Conservation (phyloP, 2,113 vertebrate species). For the Corydoras sp. region DNA sequence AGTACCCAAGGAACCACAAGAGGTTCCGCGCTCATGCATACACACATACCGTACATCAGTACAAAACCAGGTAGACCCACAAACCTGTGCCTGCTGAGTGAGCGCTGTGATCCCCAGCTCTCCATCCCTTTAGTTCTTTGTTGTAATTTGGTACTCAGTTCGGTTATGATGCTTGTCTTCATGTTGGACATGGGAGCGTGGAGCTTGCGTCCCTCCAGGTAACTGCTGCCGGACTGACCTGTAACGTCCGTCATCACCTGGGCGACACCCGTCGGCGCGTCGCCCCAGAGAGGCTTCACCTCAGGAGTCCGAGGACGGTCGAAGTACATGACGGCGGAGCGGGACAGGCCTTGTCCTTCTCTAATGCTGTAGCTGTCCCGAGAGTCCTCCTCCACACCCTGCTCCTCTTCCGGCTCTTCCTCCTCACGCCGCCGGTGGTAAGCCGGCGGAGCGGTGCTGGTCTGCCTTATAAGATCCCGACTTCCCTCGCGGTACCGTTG, state of each 20-base stretch:
- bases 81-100: slow-evolving; percentile 74
- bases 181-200: slow-evolving; percentile 73
- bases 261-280: slow-evolving; percentile 39
- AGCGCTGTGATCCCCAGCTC: slow-evolving; percentile 65
- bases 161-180: slow-evolving; percentile 86
- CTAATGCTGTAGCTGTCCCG: slow-evolving; percentile 56
- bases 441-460: slow-evolving; percentile 61
- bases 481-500: slow-evolving; percentile 62
- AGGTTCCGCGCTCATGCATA: slow-evolving; percentile 2
- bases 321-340: slow-evolving; percentile 65
- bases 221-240: slow-evolving; percentile 41
- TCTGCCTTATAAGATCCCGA: slow-evolving; percentile 62
- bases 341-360: slow-evolving; percentile 59
- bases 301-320: slow-evolving; percentile 67
- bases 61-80: not conserved
- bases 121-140: slow-evolving; percentile 70
- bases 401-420: slow-evolving; percentile 58
- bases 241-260: slow-evolving; percentile 50
- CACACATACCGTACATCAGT: slow-evolving; percentile 9
- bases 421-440: slow-evolving; percentile 61
- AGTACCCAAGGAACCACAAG: not conserved
- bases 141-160: slow-evolving; percentile 87
- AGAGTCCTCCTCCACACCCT: slow-evolving; percentile 46
- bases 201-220: slow-evolving; percentile 66
- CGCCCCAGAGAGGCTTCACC: slow-evolving; percentile 66